A percentile compares a stretch with the other conserved stretches of the same genome.
These are phyloP conservation scores for Toxotes lorentzi DNA, from an alignment of 2,797 vertebrate genomes.

Conservation along the genomic window DNA sequence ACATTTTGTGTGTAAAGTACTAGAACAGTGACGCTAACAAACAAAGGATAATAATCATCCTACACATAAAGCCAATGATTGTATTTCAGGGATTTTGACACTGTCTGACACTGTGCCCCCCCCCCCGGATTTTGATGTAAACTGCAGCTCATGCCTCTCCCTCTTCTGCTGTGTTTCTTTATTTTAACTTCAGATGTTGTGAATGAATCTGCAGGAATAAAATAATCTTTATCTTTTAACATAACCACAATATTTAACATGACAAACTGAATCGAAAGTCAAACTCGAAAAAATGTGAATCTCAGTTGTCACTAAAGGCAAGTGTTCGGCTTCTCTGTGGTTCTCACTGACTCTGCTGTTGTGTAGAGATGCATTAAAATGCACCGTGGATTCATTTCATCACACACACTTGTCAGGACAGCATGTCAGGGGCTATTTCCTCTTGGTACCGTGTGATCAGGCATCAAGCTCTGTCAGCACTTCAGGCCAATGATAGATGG, in stretches of 20 bases:
- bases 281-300: constrained; percentile 4
- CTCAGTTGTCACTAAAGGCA: background rate
- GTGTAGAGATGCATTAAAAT: constrained; percentile 51
- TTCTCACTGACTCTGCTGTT: constrained; percentile 21
- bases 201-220: background rate
- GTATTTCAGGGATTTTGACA: background rate
- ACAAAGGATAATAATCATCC: background rate
- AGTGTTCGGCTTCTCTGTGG: constrained; percentile 15
- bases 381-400: constrained; percentile 67
- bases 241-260: background rate
- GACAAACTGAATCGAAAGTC: constrained; percentile 4
- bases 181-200: background rate
- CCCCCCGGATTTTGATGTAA: background rate
- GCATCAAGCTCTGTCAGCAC: constrained; percentile 70
- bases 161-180: background rate
- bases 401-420: constrained; percentile 67
- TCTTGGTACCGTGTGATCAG: constrained; percentile 62
- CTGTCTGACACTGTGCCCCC: background rate
- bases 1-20: background rate
- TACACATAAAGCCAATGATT: background rate
- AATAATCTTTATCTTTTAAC: background rate
- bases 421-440: constrained; percentile 69
- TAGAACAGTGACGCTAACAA: background rate
- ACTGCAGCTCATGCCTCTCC: background rate
- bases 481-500: constrained; percentile 65